phyloP scores from a whole-genome alignment of 2,888 invertebrate genomes.

The Nemoura dubitans region DNA sequence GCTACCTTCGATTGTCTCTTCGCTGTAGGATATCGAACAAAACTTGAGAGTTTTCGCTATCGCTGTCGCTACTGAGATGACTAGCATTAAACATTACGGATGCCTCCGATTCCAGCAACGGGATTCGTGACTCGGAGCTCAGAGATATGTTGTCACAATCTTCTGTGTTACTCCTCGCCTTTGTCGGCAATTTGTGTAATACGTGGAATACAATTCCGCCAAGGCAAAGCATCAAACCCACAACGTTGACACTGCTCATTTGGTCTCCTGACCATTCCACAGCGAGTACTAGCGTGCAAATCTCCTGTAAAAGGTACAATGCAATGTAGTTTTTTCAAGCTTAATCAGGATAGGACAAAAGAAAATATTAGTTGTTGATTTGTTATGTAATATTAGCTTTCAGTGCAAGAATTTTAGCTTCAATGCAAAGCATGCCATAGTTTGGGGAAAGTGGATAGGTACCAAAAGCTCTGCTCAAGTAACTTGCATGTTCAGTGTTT shows the following conservation, averaged over 20 bases:
- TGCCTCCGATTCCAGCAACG: constrained; percentile 46
- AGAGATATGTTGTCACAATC: not conserved
- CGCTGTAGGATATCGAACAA: constrained; percentile 45
- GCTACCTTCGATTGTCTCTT: constrained; percentile 47
- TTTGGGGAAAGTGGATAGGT: too few relatives aligned
- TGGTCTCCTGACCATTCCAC: constrained; percentile 87
- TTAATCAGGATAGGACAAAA: too few relatives aligned
- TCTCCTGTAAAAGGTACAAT: constrained; percentile 72
- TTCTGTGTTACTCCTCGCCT: not conserved
- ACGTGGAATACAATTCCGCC: constrained; percentile 86
- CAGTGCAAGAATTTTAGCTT: too few relatives aligned
- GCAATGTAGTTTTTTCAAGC: too few relatives aligned
- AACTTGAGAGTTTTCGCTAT: constrained; percentile 43
- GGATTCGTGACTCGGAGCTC: constrained; percentile 41
- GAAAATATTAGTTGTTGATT: too few relatives aligned
- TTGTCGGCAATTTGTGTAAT: not conserved
- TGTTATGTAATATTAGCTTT: too few relatives aligned
- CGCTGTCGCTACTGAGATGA: constrained; percentile 42
- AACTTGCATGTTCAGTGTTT: too few relatives aligned
- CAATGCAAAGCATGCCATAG: too few relatives aligned
- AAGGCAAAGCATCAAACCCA: constrained; percentile 88
- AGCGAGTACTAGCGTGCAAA: constrained; percentile 89
- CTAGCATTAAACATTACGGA: constrained; percentile 39
- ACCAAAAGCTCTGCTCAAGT: too few relatives aligned
- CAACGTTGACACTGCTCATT: constrained; percentile 81